Percentiles rank a stretch among this genome's conserved stretches.
These are phyloP conservation scores for Botia almorhae DNA, from an alignment of 2,797 vertebrate genomes.

Conservation along the genomic window DNA sequence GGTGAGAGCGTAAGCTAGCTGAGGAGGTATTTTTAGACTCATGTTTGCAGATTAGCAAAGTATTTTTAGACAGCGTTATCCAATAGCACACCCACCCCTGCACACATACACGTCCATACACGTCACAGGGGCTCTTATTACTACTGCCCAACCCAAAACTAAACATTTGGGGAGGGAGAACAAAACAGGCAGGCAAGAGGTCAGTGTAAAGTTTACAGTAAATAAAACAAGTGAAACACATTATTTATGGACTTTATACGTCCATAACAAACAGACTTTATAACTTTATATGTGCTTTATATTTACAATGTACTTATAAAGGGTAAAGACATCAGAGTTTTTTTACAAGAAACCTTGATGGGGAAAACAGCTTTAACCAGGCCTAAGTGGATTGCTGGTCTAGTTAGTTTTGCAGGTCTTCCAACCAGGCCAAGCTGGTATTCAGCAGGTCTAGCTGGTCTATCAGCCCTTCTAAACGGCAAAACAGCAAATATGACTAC, in stretches of 20 bases:
- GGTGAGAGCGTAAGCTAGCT: conserved; percentile 42
- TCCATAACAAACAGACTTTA: too few relatives aligned
- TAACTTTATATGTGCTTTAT: not conserved
- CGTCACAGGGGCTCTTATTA: conserved; percentile 50
- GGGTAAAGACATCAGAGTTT: not conserved
- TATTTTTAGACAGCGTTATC: conserved; percentile 78
- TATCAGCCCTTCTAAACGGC: not conserved
- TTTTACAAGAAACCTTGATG: not conserved
- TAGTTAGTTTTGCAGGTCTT: not conserved
- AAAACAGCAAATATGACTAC: not conserved
- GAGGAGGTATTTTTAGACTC: conserved; percentile 74
- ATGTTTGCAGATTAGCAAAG: conserved; percentile 74
- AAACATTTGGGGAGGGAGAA: conserved; percentile 11
- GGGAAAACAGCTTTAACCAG: not conserved
- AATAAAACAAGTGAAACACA: not conserved
- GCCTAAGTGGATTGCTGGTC: not conserved
- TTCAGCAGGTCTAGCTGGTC: not conserved
- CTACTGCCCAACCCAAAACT: conserved; percentile 1
- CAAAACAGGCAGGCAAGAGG: not conserved
- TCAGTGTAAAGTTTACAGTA: not conserved
- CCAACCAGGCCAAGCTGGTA: too few relatives aligned
- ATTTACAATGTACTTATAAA: too few relatives aligned
- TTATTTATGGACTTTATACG: too few relatives aligned
- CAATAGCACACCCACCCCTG: conserved; percentile 70
- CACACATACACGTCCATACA: conserved; percentile 58